These are phyloP conservation scores for Cephalophus harveyi DNA, from an alignment of 2,113 vertebrate genomes.

Conservation along the genomic window DNA sequence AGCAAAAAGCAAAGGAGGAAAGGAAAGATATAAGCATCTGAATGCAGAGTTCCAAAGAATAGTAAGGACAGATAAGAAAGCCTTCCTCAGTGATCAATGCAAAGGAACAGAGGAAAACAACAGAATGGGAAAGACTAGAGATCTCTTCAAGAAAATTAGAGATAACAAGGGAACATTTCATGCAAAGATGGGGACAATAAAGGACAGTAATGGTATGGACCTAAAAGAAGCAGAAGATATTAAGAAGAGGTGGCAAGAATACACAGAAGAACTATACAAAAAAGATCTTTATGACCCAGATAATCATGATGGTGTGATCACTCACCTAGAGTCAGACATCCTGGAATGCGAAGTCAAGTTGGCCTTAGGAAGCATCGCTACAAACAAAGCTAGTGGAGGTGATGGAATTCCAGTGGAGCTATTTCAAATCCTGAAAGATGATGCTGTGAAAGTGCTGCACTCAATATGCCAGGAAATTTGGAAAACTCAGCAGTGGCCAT, in stretches of 20 bases:
- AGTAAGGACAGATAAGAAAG: background rate
- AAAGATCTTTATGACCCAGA: background rate
- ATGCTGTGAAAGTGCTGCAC: background rate
- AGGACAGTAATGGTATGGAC: background rate
- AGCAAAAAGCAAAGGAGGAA: background rate
- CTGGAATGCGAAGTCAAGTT: background rate
- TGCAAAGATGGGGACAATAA: background rate
- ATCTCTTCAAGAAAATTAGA: background rate
- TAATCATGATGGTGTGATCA: background rate
- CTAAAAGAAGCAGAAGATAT: background rate
- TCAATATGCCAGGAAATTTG: background rate
- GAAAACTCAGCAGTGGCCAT: background rate
- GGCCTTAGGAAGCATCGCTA: background rate
- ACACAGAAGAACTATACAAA: background rate
- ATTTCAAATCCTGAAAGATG: background rate
- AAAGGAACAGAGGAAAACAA: background rate
- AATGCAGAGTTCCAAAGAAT: background rate
- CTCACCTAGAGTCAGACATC: background rate
- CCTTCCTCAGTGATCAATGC: background rate
- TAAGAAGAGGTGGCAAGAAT: background rate
- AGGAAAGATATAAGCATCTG: background rate
- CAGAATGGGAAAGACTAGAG: background rate
- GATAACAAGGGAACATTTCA: background rate
- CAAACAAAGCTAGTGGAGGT: rapidly evolving
- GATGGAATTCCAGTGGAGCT: background rate